Evolutionary conservation across 2,888 invertebrate species (phyloP), one percentile per base, ranked within the genome.

Genomic region (Mycogona germanica): DNA sequence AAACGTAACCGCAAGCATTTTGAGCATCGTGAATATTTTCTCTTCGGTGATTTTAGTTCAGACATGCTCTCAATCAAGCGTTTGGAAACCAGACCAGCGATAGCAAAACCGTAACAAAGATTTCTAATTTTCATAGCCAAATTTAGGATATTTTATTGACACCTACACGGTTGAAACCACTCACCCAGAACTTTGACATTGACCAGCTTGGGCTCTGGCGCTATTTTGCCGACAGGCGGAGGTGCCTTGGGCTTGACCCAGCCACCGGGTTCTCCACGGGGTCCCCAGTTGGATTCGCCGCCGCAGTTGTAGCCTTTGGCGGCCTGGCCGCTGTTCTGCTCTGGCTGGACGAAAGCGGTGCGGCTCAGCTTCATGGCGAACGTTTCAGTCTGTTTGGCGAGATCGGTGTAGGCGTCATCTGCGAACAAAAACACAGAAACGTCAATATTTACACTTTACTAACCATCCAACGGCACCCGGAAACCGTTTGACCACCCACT

Each of bases 301-400:
- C 6, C 21, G n/a, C 47, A 30, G 17, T 17, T 32, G n/a, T 32
- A n/a, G n/a, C 9, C 9, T n/a, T 12, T 32, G 9, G 35, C 9
- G n/a, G 35, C 9, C 21, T 21, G 19, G 2, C 32, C 30, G 5
- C 32, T 21, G 17, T 17, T 47, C 25, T 50, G 26, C 41, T 41
- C 23, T 7, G 41, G 19, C 9, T 50, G 38, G 28, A 25, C 35
- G 1, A 25, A 21, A 14, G 28, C 17, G 25, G 25, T 50, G 28
- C 29, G 50, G 25, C 48, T 30, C 50, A 40, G n/a, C 46, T 37
- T 38, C 40, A 50, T 29, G 5, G 55, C 57, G 30, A 55, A 57
- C 23, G 32, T 52, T 55, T 55, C 57, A 2, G 57, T 57, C 37
- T 53, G 55, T 19, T 50, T 57, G 19, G 55, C 57, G 19, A 57